Evolutionary conservation across 1,140 invertebrate genomes (phyloP), one percentile per base, ranked within the genome.

Genomic region (Hypothenemus hampei): DNA sequence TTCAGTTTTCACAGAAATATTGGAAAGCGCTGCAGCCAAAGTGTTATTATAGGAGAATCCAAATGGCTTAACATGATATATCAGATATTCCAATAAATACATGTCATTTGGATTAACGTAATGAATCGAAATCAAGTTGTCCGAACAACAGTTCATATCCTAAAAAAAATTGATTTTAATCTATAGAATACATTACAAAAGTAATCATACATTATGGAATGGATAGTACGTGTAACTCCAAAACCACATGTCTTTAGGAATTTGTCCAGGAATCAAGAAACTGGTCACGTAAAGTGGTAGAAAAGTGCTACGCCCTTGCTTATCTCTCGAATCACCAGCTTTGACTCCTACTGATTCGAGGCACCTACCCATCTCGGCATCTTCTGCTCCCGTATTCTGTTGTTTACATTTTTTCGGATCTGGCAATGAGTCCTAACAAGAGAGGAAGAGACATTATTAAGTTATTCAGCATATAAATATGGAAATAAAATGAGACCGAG

Each of bases 61-160:
- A 68, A 89, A 97, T 0, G 94, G 93, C 51, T 89, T 76, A 23
- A 98, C 72, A 70, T 97, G 93, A 70, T 98, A 98, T 59, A 98
- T 87, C 20, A 98, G 75, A 72, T 97, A 98, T 63, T 98, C 93
- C 18, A 97, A 70, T 0, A 95, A 88, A 69, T 98, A 97, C 91
- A 97, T 95, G 75, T 87, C 81, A 63, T 93, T 86, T 0, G 93
- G 91, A 6, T 79, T 79, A 3, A 98, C 87, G 67, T 97, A 97
- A 70, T 98, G 94, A 74, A 98, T 98, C 0, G 93, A 93, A 31
- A 98, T 83, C 1, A 94, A 92, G 68, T 88, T 90, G 68, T 98
- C 94, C n/a, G 91, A 96, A 72, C 94, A 98, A 68, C 93, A 97
- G 56, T 91, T 83, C 39, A 93, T 77, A 1, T 93, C 93, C 85